Percentiles rank a stretch among this genome's conserved stretches.
Evolutionary conservation across 2,888 invertebrate species (phyloP).

Genomic region (Drosophila melanosoma): DNA sequence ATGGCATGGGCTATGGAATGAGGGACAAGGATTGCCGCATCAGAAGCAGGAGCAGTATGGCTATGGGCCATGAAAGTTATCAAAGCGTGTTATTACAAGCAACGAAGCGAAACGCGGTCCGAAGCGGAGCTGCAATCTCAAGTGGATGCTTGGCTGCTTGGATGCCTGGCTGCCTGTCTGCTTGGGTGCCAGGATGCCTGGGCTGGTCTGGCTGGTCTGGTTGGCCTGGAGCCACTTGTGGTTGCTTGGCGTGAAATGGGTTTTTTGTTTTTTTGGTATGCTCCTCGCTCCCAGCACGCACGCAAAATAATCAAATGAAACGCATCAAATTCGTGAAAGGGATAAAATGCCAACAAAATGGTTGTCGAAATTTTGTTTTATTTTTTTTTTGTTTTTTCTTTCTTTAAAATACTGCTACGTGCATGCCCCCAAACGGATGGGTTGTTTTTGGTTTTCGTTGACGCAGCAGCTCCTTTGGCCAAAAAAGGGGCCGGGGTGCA

Average conservation of each 20-base stretch:
- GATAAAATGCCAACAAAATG: conserved; percentile 70
- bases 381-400: not conserved
- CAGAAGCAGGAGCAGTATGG: conserved; percentile 72
- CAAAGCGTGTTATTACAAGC: conserved; percentile 84
- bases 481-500: conserved; percentile 4
- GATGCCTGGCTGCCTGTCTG: conserved; percentile 43
- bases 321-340: conserved; percentile 77
- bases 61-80: conserved; percentile 83
- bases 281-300: conserved; percentile 49
- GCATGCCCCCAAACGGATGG: conserved; percentile 25
- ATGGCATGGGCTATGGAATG: conserved; percentile 30
- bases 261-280: conserved; percentile 49
- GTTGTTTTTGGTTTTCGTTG: conserved; percentile 52
- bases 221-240: conserved; percentile 67
- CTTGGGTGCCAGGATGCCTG: conserved; percentile 6
- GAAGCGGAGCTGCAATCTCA: conserved; percentile 48
- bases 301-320: conserved; percentile 78
- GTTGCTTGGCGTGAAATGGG: conserved; percentile 72
- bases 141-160: conserved; percentile 53
- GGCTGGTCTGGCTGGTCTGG: conserved; percentile 11
- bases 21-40: conserved; percentile 22
- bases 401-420: conserved; percentile 29
- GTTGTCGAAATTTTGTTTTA: conserved; percentile 55
- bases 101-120: conserved; percentile 67
- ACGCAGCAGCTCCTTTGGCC: conserved; percentile 57